Percentiles rank a stretch among this genome's conserved stretches.
Evolutionary conservation across 2,113 vertebrate genomes (phyloP).

Genomic region (Tricholaema leucomelas): DNA sequence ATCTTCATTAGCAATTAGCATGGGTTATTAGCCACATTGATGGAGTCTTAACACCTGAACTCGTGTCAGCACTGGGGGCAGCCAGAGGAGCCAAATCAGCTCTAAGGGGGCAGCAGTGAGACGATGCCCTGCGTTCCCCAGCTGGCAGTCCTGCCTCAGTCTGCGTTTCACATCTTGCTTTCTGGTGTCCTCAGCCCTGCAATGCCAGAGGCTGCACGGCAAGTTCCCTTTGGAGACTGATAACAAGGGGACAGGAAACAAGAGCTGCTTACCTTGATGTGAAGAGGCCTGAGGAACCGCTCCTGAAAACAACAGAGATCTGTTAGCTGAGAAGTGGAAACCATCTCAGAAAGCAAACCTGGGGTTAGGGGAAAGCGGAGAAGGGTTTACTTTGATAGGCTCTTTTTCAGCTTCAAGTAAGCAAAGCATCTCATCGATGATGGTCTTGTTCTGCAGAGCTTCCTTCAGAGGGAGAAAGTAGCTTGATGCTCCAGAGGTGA

Average conservation of each 20-base stretch:
- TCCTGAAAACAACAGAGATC: neutral
- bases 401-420: neutral
- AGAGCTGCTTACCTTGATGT: neutral
- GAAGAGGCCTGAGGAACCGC: accelerated
- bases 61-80: neutral
- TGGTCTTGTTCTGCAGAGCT: neutral
- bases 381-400: accelerated
- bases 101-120: too few species aligned
- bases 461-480: neutral
- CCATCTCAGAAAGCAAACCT: neutral
- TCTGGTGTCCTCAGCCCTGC: neutral
- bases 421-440: conserved; percentile 24
- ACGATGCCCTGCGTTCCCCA: neutral
- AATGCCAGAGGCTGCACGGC: accelerated
- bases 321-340: neutral
- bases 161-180: neutral
- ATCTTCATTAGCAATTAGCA: neutral
- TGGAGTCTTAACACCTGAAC: accelerated
- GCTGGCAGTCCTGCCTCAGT: neutral
- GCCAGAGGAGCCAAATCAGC: neutral
- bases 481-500: neutral
- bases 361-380: accelerated
- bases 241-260: neutral
- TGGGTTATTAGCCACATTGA: neutral
- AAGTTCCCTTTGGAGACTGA: neutral